These are phyloP conservation scores for Lysandra coridon DNA, from an alignment of 2,888 invertebrate species.

Conservation along the genomic window DNA sequence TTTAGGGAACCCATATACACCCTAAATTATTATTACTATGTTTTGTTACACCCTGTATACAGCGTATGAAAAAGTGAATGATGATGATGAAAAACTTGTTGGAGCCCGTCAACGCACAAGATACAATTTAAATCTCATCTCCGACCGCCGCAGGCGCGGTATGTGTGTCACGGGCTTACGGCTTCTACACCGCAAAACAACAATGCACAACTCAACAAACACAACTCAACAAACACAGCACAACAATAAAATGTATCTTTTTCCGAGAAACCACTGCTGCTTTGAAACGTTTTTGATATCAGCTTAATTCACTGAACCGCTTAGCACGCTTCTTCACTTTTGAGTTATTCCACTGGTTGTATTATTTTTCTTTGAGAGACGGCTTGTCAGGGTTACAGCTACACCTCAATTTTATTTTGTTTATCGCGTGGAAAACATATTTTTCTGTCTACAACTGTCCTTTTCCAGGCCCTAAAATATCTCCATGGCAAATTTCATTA, in stretches of 20 bases:
- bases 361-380: neutral
- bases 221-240: neutral
- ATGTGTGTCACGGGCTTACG: conserved; percentile 17
- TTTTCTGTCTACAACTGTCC: too few relatives aligned
- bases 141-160: neutral
- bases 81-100: conserved; percentile 13
- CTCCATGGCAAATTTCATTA: too few relatives aligned
- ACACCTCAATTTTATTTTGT: too few relatives aligned
- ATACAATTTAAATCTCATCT: conserved; percentile 30
- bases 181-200: neutral
- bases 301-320: neutral
- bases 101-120: conserved; percentile 20
- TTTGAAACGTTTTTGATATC: conserved; percentile 6
- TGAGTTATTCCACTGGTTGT: neutral
- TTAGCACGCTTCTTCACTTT: neutral
- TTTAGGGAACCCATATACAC: too few relatives aligned
- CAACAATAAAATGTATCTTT: conserved; percentile 9
- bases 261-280: neutral
- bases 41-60: too few relatives aligned
- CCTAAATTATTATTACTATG: too few relatives aligned
- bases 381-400: neutral
- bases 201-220: neutral
- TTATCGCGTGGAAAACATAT: too few relatives aligned
- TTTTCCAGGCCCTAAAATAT: too few relatives aligned
- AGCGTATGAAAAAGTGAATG: neutral